These are phyloP conservation scores for Characodon lateralis DNA, from an alignment of 2,797 vertebrate genomes.

Conservation along the genomic window DNA sequence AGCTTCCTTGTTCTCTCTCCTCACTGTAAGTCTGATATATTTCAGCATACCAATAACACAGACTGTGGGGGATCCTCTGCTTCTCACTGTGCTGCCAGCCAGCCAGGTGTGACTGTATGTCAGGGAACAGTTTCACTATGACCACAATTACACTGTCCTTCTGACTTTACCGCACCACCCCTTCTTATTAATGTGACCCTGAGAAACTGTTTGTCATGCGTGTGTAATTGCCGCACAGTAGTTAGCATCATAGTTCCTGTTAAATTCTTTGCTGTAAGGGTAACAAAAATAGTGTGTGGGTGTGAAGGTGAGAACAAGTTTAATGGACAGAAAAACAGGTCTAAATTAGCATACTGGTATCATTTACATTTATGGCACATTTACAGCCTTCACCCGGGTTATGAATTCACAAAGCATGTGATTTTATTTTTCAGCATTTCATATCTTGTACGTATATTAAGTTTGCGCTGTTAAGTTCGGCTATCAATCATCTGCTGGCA, in stretches of 20 bases:
- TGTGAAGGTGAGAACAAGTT: conserved; percentile 24
- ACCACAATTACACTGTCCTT: conserved; percentile 73
- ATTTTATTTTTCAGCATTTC: conserved; percentile 1
- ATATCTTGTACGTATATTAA: conserved; percentile 7
- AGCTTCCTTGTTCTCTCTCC: conserved; percentile 72
- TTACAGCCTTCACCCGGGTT: conserved; percentile 1
- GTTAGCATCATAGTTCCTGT: background rate
- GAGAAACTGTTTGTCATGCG: conserved; percentile 21
- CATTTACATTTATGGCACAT: conserved; percentile 13
- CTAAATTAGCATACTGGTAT: conserved; percentile 19
- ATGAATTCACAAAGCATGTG: background rate
- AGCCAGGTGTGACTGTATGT: conserved; percentile 82
- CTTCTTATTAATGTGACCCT: conserved; percentile 53
- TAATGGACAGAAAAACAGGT: conserved; percentile 34
- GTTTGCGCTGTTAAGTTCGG: conserved; percentile 5
- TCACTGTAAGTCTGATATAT: conserved; percentile 64
- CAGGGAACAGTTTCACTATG: conserved; percentile 72
- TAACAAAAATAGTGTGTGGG: conserved; percentile 13
- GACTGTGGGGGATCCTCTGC: conserved; percentile 69
- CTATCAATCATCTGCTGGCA: conserved; percentile 11
- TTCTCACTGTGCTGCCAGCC: conserved; percentile 61
- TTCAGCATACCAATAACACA: conserved; percentile 78
- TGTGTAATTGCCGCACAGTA: conserved; percentile 20
- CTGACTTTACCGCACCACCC: conserved; percentile 42
- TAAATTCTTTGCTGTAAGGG: conserved; percentile 5